Conservation (phyloP, 2,797 vertebrate genomes). For the Anniella stebbinsi region DNA sequence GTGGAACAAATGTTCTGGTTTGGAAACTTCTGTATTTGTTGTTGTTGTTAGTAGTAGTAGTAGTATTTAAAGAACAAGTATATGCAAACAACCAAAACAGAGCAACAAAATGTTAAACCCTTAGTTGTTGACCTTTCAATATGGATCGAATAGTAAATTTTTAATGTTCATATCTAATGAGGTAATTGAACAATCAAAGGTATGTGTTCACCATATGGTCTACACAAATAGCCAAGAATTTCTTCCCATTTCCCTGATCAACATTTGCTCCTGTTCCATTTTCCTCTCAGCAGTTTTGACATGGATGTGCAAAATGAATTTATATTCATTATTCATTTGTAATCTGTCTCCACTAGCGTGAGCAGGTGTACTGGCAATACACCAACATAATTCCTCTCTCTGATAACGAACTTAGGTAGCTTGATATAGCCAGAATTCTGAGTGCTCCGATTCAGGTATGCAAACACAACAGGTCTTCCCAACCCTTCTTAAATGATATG, state of each 20-base stretch:
- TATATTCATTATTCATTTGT: constrained; percentile 30
- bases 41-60: too few relatives aligned
- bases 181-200: constrained; percentile 34
- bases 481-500: not conserved
- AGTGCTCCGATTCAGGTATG: not conserved
- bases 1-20: not conserved
- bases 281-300: constrained; percentile 12
- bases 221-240: not conserved
- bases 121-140: not conserved
- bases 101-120: constrained; percentile 7
- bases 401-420: constrained; percentile 27
- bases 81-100: constrained; percentile 2
- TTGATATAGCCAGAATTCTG: constrained; percentile 1
- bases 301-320: not conserved
- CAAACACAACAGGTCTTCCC: not conserved
- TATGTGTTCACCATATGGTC: constrained; percentile 15
- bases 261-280: not conserved
- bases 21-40: constrained; percentile 4
- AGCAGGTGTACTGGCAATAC: constrained; percentile 30
- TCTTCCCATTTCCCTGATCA: constrained; percentile 10
- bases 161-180: not conserved
- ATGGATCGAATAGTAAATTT: constrained; percentile 32
- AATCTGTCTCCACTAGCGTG: constrained; percentile 9
- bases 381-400: constrained; percentile 1
- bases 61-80: not conserved